These are phyloP conservation scores for Melinaea marsaeus DNA, from an alignment of 2,888 invertebrate species.

Conservation along the genomic window DNA sequence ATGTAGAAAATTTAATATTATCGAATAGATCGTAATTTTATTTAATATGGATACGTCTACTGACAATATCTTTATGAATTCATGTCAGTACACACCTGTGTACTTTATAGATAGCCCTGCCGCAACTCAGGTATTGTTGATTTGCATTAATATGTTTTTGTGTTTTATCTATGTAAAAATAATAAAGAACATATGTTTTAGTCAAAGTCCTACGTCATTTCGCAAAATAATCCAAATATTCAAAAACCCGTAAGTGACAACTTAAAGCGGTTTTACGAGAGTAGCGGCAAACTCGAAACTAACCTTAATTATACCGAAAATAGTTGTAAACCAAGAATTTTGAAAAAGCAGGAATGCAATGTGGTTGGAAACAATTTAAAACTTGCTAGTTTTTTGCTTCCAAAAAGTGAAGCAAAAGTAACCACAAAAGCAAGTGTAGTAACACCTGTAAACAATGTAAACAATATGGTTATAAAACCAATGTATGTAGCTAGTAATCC, in stretches of 20 bases:
- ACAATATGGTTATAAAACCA: constrained; percentile 49
- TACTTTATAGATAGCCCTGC: constrained; percentile 67
- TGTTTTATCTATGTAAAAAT: constrained; percentile 6
- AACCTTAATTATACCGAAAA: constrained; percentile 46
- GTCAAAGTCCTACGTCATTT: constrained; percentile 58
- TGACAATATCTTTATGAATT: constrained; percentile 61
- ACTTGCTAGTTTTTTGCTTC: constrained; percentile 63
- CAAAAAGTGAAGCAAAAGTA: constrained; percentile 50
- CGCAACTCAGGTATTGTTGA: constrained; percentile 58
- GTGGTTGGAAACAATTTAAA: constrained; percentile 63
- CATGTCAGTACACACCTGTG: constrained; percentile 69
- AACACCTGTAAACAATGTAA: constrained; percentile 34
- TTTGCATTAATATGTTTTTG: constrained; percentile 31
- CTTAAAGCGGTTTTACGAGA: constrained; percentile 72
- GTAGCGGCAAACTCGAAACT: constrained; percentile 68
- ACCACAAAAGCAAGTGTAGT: constrained; percentile 34
- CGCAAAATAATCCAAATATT: constrained; percentile 48
- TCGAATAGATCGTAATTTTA: constrained; percentile 35
- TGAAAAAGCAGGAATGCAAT: constrained; percentile 52
- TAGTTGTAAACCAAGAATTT: constrained; percentile 45
- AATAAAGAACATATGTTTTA: constrained; percentile 42
- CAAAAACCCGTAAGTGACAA: constrained; percentile 61
- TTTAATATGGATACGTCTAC: constrained; percentile 58
- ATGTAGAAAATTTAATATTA: constrained; percentile 29
- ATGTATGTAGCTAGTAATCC: constrained; percentile 40